A percentile compares a stretch with the other conserved stretches of the same genome.
Evolutionary conservation across 2,113 vertebrate genomes (phyloP).

Genomic region (Dasyornis broadbenti): DNA sequence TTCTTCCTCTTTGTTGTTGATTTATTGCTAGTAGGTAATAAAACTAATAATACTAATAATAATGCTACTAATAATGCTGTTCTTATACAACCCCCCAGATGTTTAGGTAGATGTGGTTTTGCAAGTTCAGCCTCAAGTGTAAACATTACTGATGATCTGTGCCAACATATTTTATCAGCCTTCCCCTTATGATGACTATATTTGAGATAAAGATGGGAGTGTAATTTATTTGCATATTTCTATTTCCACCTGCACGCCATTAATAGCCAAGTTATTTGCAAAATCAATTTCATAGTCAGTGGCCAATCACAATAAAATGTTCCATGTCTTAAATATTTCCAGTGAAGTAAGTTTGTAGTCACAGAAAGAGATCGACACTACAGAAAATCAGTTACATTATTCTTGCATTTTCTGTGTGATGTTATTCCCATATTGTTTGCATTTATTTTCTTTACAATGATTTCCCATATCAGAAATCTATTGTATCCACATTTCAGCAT

Average conservation of each 20-base stretch:
- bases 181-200: not conserved
- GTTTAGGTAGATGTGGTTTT: not conserved
- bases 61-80: not conserved
- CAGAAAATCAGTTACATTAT: slow-evolving; percentile 11
- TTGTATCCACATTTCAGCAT: not conserved
- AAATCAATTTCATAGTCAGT: not conserved
- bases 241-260: not conserved
- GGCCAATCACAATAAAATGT: not conserved
- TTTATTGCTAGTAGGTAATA: not conserved
- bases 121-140: not conserved
- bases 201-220: not conserved
- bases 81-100: not conserved
- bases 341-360: not conserved
- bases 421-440: not conserved
- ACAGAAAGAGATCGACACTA: slow-evolving; percentile 16
- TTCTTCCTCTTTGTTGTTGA: not conserved
- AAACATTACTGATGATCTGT: not conserved
- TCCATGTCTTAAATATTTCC: slow-evolving; percentile 14
- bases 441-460: not conserved
- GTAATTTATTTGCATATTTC: not conserved
- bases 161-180: not conserved
- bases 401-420: not conserved
- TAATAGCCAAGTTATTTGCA: not conserved
- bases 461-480: not conserved
- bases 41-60: not conserved